Base-by-base conservation (phyloP, 2,113 vertebrate species). In the Corythornis madagascariensis region DNA sequence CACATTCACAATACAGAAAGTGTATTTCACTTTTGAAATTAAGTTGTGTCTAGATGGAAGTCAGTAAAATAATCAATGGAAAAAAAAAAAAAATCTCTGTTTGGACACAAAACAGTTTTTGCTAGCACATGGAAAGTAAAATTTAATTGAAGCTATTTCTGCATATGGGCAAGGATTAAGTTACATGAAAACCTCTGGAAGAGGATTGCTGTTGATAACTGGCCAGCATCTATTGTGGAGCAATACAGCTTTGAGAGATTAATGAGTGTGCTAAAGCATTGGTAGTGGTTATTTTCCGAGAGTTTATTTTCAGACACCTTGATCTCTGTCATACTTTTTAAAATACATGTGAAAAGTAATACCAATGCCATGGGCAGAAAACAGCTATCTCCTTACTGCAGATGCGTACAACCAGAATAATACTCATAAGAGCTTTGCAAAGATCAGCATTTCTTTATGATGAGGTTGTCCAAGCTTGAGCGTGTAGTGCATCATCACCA, bases 221-320 rank as follows among this genome's bases (percentile, higher is more conserved):
- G 82, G 45, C 19, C 75, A 93, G 67, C 14, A 83, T 85, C 48
- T 79, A 7, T 43, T 89, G 45, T 69, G 74, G 55, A 83, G 42
- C 55, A 85, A 45, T 69, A 64, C 40, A 59, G 53, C 66, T 87
- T 83, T 75, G 55, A 73, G 75, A 82, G 48, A 93, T 88, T 81
- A 93, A 89, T 57, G 48, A 91, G 48, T 43, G 13, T 75, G 59
- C 24, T 79, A 65, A 73, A 89, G 72, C 48, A 75, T 4, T 64
- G 33, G 42, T 28, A 67, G 48, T 64, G 65, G 31, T 71, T 82
- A 45, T 55, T 88, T 87, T 53, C 75, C 42, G 24, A 82, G 35
- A 84, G 73, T 83, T 79, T 91, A 67, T 95, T 89, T 93, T 72
- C 79, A 65, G 57, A 83, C 53, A 91, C 64, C 71, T 86, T 95